Base-by-base conservation (phyloP, 2,888 invertebrate genomes). In the Latheticus oryzae region DNA sequence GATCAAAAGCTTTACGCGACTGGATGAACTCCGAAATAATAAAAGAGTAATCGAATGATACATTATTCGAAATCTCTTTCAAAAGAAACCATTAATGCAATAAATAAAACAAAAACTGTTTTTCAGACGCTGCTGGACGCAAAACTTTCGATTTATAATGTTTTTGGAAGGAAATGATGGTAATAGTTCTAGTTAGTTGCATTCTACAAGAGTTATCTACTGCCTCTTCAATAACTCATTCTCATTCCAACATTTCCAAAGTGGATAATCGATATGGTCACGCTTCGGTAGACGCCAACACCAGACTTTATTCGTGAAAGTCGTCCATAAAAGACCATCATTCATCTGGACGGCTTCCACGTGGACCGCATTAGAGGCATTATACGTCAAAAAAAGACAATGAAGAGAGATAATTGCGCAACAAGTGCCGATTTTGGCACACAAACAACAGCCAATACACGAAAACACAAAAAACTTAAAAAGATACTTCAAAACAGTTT, bases 11-110 rank as follows among this genome's bases (percentile, higher is more conserved):
- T 38, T 23, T 12, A 11, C 38, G 23, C 38, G 38, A 11, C 38
- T 23, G 38, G 38, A 38, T 38, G 38, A 38, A 38, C 38, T 38
- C 21, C 11, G 16, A 19, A 23, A 38, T 38, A 38, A 38, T 38
- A 38, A 38, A 38, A 38, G 38, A 23, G 38, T 38, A 38, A 38
- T 38, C 38, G 38, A 38, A 38, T 38, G 38, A 38, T 38, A 38
- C 38, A 38, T 38, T 38, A 42, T 42, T 42, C 42, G 15, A 42
- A 24, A 42, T 42, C 42, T 15, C 42, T 26, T 26, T 42, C 24
- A 26, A 8, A 24, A 26, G 8, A 15, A 11, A 28, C 24, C 40
- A 19, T 16, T 19, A 12, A 26, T 16, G 42, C 28, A 42, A 42
- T 42, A 26, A 42, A 26, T 42, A 42, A 42, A 38, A 38, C 23